Evolutionary conservation across 2,888 invertebrate genomes (phyloP), one percentile per base, ranked within the genome.

Genomic region (Harmothoe impar): DNA sequence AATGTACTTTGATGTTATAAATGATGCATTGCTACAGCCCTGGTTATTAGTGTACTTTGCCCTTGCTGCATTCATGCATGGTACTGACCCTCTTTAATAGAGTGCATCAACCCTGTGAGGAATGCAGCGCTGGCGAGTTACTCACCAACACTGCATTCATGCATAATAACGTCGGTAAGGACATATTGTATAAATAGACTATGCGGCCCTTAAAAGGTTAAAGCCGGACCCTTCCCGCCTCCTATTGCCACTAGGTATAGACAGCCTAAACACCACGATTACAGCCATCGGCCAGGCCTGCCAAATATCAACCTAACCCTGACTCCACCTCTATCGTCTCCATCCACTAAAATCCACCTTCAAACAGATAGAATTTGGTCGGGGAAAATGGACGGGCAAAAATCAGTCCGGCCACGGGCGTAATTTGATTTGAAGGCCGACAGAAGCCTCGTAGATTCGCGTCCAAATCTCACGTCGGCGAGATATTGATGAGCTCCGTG

Each of bases 361-460:
- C 62, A 20, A 62, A 62, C 43, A 43, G 43, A 43, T 43, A 43
- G 43, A 43, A 43, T 7, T 43, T 43, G 43, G 43, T 43, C 3
- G 62, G 20, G 3, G 3, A 62, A 62, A 20, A 3, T 7, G 62
- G 23, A 20, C 15, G 12, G 54, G 62, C 7, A 62, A 62, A 62
- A 62, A 62, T 62, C n/a, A 20, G 20, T n/a, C 62, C 62, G n/a
- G n/a, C 62, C 62, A n/a, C 62, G 23, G 20, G n/a, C 62, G 62
- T 62, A 62, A 62, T 62, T 62, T 62, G 62, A 62, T 62, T 62
- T 62, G 62, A 62, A 62, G 62, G 62, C 62, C 62, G 62, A 20
- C 62, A 15, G 62, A 62, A 62, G 62, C n/a, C 62, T 62, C 62
- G 62, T 62, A 62, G 62, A 62, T n/a, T 62, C 62, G 23, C 62